These are phyloP conservation scores for Centropristis striata DNA, from an alignment of 2,113 vertebrate genomes.

Conservation along the genomic window DNA sequence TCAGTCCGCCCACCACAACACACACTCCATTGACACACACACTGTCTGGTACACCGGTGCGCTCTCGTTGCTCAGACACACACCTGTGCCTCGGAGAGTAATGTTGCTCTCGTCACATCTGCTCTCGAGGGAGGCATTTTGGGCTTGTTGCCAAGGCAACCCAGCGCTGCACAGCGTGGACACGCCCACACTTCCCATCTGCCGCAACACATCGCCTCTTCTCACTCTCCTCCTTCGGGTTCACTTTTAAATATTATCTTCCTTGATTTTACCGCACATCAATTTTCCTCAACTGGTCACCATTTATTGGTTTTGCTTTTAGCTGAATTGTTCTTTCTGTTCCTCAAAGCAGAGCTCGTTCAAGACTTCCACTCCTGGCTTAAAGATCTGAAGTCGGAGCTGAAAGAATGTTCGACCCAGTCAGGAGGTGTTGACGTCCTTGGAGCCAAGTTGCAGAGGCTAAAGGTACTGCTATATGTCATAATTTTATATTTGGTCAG, in stretches of 20 bases:
- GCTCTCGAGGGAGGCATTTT: constrained; percentile 77
- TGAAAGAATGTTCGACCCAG: constrained; percentile 87
- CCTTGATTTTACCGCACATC: constrained; percentile 17
- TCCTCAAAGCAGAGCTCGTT: constrained; percentile 86
- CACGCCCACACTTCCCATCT: constrained; percentile 83
- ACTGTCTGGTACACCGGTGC: constrained; percentile 54
- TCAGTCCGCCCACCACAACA: constrained; percentile 59
- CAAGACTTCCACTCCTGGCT: constrained; percentile 93
- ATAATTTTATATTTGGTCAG: background rate
- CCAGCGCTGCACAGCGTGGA: constrained; percentile 57
- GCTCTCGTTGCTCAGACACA: constrained; percentile 70
- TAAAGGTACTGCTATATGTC: constrained; percentile 87
- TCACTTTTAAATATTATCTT: constrained; percentile 33
- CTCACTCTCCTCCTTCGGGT: constrained; percentile 24
- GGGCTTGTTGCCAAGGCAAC: constrained; percentile 83
- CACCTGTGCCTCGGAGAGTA: constrained; percentile 82
- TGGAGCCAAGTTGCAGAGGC: constrained; percentile 86
- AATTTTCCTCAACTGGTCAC: constrained; percentile 17
- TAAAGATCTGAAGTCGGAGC: constrained; percentile 82
- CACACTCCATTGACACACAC: constrained; percentile 69
- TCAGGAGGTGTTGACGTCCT: constrained; percentile 88
- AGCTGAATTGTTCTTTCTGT: constrained; percentile 12
- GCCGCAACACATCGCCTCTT: constrained; percentile 51
- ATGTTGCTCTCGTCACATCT: constrained; percentile 76
- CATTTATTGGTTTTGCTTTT: background rate